A percentile compares a stretch with the other conserved stretches of the same genome.
Conservation (phyloP, 1,140 invertebrate species). For the Papilio aristodemus region DNA sequence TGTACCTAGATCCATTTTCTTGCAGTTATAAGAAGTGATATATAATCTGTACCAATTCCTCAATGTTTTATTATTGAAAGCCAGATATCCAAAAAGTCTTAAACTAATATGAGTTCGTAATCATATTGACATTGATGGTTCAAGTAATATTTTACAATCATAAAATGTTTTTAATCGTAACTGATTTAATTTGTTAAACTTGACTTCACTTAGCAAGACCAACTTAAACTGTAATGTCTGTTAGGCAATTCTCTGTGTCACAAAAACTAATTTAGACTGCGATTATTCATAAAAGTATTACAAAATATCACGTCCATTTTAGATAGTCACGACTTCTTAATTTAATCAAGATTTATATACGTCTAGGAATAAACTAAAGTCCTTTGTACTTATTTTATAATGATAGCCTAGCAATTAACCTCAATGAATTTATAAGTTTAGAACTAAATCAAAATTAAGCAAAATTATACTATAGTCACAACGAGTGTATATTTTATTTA, state of each 20-base stretch:
- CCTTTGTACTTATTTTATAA: neutral
- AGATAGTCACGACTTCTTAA: slow-evolving; percentile 6
- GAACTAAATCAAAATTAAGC: too few species aligned
- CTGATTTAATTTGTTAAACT: slow-evolving; percentile 3
- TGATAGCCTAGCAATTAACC: too few species aligned
- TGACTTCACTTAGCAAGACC: neutral
- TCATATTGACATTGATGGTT: too few species aligned
- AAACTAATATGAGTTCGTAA: too few species aligned
- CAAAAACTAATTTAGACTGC: slow-evolving; percentile 3
- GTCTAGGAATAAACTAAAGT: neutral
- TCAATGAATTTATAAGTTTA: too few species aligned
- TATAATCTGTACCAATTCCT: too few species aligned
- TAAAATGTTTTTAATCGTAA: neutral
- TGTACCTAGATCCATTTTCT: too few species aligned
- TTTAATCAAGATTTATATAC: slow-evolving; percentile 8
- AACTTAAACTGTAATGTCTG: neutral
- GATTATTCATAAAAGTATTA: slow-evolving; percentile 1
- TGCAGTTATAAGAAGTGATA: too few species aligned
- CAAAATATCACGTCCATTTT: slow-evolving; percentile 8
- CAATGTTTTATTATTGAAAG: too few species aligned
- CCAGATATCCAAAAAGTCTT: too few species aligned
- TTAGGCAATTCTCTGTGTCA: neutral
- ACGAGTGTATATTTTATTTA: too few species aligned
- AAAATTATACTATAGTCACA: too few species aligned
- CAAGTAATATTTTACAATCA: neutral